Evolutionary conservation across 2,797 vertebrate genomes (phyloP).

Genomic region (Dipus sagitta): DNA sequence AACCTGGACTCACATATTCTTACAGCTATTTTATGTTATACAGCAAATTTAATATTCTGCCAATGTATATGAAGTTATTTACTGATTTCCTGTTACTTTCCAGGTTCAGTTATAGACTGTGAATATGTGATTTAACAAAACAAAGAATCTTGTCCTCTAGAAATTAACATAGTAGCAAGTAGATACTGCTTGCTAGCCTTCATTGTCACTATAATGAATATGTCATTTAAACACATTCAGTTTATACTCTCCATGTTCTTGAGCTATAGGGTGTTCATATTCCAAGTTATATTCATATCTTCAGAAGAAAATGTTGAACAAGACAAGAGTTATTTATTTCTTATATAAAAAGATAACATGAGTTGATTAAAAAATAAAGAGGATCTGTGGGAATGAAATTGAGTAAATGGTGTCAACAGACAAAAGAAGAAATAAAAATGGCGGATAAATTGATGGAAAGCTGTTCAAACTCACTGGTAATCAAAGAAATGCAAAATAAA

Average conservation of each 20-base stretch:
- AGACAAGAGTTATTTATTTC: conserved; percentile 38
- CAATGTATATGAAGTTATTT: neutral
- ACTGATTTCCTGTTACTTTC: neutral
- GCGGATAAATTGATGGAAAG: conserved; percentile 57
- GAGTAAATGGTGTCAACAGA: conserved; percentile 52
- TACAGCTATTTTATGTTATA: conserved; percentile 7
- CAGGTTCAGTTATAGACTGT: neutral
- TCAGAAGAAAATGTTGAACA: conserved; percentile 33
- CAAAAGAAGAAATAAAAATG: conserved; percentile 51
- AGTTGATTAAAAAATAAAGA: conserved; percentile 41
- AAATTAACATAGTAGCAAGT: neutral
- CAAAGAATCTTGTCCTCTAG: neutral
- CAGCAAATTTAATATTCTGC: neutral
- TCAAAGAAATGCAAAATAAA: conserved; percentile 37
- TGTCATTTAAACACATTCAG: neutral
- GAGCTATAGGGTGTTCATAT: neutral
- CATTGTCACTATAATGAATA: neutral
- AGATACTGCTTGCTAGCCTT: neutral
- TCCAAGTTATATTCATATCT: no score
- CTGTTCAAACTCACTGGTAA: conserved; percentile 31
- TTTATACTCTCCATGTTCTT: neutral
- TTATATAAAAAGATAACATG: conserved; percentile 41
- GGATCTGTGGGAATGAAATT: conserved; percentile 9
- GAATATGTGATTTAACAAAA: conserved; percentile 1
- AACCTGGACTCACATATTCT: neutral